Conservation (phyloP, 2,797 vertebrate genomes). For the Propithecus perrieri region DNA sequence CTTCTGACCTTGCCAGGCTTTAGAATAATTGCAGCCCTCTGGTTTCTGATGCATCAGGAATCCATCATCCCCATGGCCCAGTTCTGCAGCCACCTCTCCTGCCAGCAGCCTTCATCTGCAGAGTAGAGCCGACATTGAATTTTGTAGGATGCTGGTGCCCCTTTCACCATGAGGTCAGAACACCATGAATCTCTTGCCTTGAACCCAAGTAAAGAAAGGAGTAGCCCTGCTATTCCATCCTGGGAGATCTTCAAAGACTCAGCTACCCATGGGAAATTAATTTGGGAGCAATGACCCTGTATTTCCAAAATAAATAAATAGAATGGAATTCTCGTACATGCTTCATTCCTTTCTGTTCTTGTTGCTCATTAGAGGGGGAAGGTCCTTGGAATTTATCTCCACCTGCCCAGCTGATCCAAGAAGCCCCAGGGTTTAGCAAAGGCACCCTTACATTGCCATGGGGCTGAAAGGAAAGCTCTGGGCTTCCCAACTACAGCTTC, state of each 20-base stretch:
- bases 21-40: not conserved
- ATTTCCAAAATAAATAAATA: not conserved
- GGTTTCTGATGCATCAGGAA: not conserved
- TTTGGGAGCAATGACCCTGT: not conserved
- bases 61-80: not conserved
- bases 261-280: not conserved
- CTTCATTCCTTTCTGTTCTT: not conserved
- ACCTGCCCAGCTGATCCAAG: not conserved
- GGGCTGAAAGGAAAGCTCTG: not conserved
- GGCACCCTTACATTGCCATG: not conserved
- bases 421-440: not conserved
- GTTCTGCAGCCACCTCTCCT: not conserved
- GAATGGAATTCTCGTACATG: not conserved
- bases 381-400: not conserved
- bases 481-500: not conserved
- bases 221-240: not conserved
- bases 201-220: not conserved
- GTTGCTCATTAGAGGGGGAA: too few species aligned
- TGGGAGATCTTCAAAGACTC: not conserved
- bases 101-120: not conserved
- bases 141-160: not conserved
- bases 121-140: not conserved
- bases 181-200: not conserved
- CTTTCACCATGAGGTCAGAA: not conserved
- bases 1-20: not conserved